Conservation (phyloP, 2,113 vertebrate genomes). For the Bos indicus region DNA sequence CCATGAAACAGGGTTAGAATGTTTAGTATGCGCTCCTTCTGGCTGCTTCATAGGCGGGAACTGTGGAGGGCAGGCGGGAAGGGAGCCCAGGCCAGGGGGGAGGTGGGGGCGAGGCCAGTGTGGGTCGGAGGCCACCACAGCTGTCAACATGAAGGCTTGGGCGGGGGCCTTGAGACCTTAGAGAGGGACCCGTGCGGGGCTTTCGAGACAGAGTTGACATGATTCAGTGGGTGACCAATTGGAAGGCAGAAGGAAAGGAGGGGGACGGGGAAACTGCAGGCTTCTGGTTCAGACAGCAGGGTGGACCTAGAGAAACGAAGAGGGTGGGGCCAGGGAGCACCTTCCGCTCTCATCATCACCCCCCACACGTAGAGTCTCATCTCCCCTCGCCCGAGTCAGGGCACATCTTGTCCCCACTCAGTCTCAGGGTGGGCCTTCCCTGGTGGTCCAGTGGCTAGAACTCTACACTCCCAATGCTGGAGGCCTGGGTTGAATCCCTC, state of each 20-base stretch:
- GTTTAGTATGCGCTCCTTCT: not conserved
- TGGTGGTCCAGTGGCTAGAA: not conserved
- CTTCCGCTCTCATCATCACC: not conserved
- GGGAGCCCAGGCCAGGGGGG: not conserved
- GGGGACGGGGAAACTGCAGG: too few species aligned
- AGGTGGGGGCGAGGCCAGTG: not conserved
- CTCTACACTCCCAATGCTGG: not conserved
- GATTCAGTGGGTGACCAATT: not conserved
- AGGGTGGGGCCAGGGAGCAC: not conserved
- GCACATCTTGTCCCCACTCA: accelerated
- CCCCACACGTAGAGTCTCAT: not conserved
- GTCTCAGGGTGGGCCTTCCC: not conserved
- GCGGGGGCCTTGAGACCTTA: not conserved
- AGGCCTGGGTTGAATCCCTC: not conserved
- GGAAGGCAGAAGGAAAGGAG: not conserved
- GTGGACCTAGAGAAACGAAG: not conserved
- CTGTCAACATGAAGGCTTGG: not conserved
- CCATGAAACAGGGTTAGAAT: not conserved
- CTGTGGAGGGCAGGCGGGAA: not conserved
- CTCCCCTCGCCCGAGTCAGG: not conserved
- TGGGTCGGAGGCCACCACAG: not conserved
- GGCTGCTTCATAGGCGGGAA: not conserved
- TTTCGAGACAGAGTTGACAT: not conserved
- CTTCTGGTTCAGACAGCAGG: not conserved
- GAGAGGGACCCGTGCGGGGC: not conserved